Conservation (phyloP, 2,797 vertebrate species). For the Takifugu rubripes region DNA sequence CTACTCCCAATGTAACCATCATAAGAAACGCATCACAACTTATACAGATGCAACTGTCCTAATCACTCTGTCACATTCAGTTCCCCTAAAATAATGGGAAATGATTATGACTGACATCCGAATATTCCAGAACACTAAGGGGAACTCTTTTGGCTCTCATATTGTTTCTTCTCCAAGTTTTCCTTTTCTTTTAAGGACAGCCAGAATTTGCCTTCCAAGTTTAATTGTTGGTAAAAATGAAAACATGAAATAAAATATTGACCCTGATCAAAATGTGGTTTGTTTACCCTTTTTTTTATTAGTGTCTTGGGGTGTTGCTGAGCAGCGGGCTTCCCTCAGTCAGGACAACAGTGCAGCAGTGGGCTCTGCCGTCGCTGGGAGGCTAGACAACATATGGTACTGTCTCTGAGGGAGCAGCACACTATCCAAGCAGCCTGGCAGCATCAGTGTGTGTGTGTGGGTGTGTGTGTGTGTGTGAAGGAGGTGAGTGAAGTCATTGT, state of each 20-base stretch:
- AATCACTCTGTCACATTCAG: not conserved
- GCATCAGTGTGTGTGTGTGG: constrained; percentile 30
- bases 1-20: constrained; percentile 34
- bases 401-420: constrained; percentile 75
- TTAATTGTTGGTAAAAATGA: not conserved
- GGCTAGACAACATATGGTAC: constrained; percentile 81
- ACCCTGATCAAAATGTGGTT: constrained; percentile 1
- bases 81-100: not conserved
- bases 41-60: constrained; percentile 37
- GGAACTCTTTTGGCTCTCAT: not conserved
- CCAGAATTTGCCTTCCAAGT: not conserved
- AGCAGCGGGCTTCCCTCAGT: constrained; percentile 36
- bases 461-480: constrained; percentile 28
- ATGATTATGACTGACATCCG: too few relatives aligned
- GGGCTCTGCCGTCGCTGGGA: constrained; percentile 53
- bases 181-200: too few relatives aligned
- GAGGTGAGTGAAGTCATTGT: not conserved
- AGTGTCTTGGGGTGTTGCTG: constrained; percentile 6
- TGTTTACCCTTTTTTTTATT: not conserved
- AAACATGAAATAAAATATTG: not conserved
- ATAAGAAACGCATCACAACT: constrained; percentile 44
- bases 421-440: constrained; percentile 70
- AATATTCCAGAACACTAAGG: too few relatives aligned
- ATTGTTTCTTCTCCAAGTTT: too few relatives aligned
- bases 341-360: constrained; percentile 42